Percentiles rank a stretch among this genome's conserved stretches.
These are phyloP conservation scores for Nephrotoma flavescens DNA, from an alignment of 2,888 invertebrate genomes.

Conservation along the genomic window DNA sequence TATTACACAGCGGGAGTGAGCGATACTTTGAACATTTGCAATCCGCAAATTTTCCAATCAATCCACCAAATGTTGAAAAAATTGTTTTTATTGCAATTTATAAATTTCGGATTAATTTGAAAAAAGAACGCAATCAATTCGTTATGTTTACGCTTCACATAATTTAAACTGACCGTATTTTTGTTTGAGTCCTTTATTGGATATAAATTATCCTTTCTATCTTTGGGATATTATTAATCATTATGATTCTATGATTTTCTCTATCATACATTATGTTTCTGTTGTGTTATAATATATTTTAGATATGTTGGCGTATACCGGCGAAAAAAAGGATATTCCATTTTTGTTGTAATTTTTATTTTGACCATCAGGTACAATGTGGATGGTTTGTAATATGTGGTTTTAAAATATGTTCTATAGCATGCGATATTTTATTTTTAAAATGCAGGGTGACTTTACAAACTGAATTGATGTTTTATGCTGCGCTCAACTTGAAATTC, in stretches of 20 bases:
- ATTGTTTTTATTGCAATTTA: neutral
- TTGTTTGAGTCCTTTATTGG: neutral
- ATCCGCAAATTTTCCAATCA: neutral
- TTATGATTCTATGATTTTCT: neutral
- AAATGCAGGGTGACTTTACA: neutral
- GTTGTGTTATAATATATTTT: neutral
- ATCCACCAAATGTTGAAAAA: neutral
- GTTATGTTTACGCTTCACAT: neutral
- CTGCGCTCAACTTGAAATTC: too few species aligned
- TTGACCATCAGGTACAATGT: neutral
- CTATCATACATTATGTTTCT: neutral
- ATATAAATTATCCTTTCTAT: neutral
- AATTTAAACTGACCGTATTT: neutral
- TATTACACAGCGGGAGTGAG: neutral
- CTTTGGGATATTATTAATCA: neutral
- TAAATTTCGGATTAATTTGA: neutral
- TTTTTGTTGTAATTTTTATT: neutral
- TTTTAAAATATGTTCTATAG: neutral
- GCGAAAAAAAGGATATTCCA: neutral
- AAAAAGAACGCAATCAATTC: neutral
- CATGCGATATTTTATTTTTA: neutral
- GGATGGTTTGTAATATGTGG: neutral
- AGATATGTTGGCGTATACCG: neutral
- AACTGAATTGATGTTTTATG: neutral
- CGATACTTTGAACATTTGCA: neutral